Conservation (phyloP, 2,797 vertebrate genomes). For the Ctenopoma kingsleyae region DNA sequence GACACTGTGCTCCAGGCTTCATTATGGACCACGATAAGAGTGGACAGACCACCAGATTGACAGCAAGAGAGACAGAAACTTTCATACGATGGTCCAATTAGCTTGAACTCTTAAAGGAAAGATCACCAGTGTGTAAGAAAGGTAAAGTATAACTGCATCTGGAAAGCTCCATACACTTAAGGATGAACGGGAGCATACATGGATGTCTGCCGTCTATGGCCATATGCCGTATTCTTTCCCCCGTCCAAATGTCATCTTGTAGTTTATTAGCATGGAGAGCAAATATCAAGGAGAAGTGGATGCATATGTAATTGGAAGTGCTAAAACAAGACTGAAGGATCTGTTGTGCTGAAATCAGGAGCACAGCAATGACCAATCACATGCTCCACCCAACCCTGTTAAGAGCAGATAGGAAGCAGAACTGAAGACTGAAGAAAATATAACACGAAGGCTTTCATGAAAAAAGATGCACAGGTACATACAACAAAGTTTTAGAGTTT, state of each 20-base stretch:
- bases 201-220: background rate
- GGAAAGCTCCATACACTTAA: background rate
- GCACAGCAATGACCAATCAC: background rate
- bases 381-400: no score
- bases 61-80: background rate
- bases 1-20: conserved; percentile 42
- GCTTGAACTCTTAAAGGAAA: conserved; percentile 7
- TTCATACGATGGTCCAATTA: conserved; percentile 23
- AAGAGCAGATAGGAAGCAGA: no score
- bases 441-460: no score
- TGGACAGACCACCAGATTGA: conserved; percentile 27
- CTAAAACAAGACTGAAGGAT: background rate
- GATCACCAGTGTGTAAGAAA: background rate
- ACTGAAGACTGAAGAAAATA: no score
- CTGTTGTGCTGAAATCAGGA: background rate
- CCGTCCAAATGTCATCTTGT: conserved; percentile 20
- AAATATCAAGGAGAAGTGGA: background rate
- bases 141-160: background rate
- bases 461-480: no score
- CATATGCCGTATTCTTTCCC: background rate
- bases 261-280: conserved; percentile 1
- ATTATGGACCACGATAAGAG: conserved; percentile 49
- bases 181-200: background rate
- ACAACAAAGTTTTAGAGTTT: no score
- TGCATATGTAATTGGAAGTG: background rate